These are phyloP conservation scores for Lepus timidus DNA, from an alignment of 2,113 vertebrate species.

Conservation along the genomic window DNA sequence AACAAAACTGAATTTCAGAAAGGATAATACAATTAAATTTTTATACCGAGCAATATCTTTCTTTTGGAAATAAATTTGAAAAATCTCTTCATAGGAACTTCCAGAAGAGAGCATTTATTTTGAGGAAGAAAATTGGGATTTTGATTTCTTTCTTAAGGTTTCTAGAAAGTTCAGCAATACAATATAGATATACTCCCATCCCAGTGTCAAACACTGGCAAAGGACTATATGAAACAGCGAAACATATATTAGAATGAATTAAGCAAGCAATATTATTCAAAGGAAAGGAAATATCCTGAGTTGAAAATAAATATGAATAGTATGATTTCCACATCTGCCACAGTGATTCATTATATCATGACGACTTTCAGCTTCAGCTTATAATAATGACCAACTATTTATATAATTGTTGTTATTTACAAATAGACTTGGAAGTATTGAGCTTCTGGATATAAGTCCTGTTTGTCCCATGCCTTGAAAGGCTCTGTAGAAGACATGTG, in stretches of 20 bases:
- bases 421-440: background rate
- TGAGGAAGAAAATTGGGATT: background rate
- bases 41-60: background rate
- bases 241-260: background rate
- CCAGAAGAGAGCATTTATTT: background rate
- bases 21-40: background rate
- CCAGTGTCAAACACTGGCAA: background rate
- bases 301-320: background rate
- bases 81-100: background rate
- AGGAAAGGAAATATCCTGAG: background rate
- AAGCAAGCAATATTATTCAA: background rate
- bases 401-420: background rate
- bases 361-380: background rate
- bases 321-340: background rate
- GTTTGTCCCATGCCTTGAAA: background rate
- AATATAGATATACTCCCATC: background rate
- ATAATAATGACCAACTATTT: too few species aligned
- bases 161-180: background rate
- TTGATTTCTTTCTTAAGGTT: background rate
- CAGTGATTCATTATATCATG: background rate
- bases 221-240: background rate
- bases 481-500: background rate
- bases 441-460: background rate
- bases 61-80: background rate
- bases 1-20: conserved; percentile 56